These are phyloP conservation scores for Drosophila mettleri DNA, from an alignment of 2,888 invertebrate species.

Conservation along the genomic window DNA sequence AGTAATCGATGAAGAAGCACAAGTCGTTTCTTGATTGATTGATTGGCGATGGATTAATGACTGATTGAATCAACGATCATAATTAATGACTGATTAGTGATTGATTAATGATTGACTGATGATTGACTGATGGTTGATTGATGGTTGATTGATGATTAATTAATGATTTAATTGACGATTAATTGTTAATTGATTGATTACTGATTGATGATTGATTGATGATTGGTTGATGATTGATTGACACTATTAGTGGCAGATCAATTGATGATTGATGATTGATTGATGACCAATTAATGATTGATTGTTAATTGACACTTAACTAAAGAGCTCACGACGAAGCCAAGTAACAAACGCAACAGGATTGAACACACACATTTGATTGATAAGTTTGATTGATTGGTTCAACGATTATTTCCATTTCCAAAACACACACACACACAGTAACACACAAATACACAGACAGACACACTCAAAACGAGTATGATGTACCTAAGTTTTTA, in stretches of 20 bases:
- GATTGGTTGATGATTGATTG: too few relatives aligned
- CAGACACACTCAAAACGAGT: constrained; percentile 23
- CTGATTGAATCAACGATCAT: not conserved
- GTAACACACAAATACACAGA: constrained; percentile 10
- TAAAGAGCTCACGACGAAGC: constrained; percentile 2
- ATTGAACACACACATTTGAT: not conserved
- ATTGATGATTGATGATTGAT: too few relatives aligned
- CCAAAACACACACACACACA: constrained; percentile 14
- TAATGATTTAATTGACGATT: too few relatives aligned
- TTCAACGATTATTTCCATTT: constrained; percentile 35
- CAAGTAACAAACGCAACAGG: constrained; percentile 12
- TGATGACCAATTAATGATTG: constrained; percentile 9
- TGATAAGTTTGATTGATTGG: constrained; percentile 24
- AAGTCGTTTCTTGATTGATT: not conserved
- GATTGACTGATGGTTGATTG: not conserved
- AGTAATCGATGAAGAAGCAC: not conserved
- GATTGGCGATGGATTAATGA: not conserved
- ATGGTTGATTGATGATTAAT: not conserved
- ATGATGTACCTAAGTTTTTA: constrained; percentile 78
- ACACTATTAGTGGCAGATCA: too few relatives aligned
- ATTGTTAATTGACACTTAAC: constrained; percentile 10
- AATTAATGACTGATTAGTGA: not conserved
- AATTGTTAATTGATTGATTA: not conserved
- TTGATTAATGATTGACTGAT: not conserved
- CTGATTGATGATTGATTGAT: not conserved